Evolutionary conservation across 2,797 vertebrate genomes (phyloP), one percentile per base, ranked within the genome.

Genomic region (Bradypodion ventrale): DNA sequence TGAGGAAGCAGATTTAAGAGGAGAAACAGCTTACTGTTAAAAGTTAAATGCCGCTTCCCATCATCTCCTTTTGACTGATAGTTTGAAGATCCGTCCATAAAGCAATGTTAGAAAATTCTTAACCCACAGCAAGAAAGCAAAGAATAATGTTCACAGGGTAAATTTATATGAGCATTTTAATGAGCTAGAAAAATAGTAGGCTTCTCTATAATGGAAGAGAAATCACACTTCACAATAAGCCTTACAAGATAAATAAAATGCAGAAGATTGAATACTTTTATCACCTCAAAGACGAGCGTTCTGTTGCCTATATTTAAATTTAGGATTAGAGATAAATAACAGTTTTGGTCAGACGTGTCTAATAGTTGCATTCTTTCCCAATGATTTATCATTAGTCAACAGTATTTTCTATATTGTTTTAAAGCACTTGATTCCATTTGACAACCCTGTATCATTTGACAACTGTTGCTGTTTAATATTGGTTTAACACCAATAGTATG

Each of bases 361-460:
- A 77, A 92, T 82, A 29, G 80, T 80, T 37, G 23, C 87, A 92
- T 40, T 90, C 62, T 84, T 68, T 73, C 56, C 35, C 32, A 37
- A 40, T 27, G 0, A 60, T 82, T 42, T 42, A 84, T 69, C 84
- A 83, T 87, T 86, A 5, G 59, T 65, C 76, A 92, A 80, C 66
- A 78, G 85, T 84, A 83, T 19, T 66, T 75, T 42, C 62, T 81
- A 87, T 63, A 80, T 89, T 87, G 87, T 90, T 90, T 88, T 88
- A 89, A 87, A 91, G 90, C 90, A 91, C 88, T 93, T 89, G 83
- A 85, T 93, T 93, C 85, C 37, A 66, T 72, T 75, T 87, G 70
- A 68, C 85, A 46, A 80, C 85, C 86, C 88, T 90, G 68, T 85
- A 72, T 81, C 87, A 92, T 91, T 81, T 81, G 78, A 27, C 78